These are phyloP conservation scores for Limnephilus auricula DNA, from an alignment of 2,888 invertebrate genomes.

Conservation along the genomic window DNA sequence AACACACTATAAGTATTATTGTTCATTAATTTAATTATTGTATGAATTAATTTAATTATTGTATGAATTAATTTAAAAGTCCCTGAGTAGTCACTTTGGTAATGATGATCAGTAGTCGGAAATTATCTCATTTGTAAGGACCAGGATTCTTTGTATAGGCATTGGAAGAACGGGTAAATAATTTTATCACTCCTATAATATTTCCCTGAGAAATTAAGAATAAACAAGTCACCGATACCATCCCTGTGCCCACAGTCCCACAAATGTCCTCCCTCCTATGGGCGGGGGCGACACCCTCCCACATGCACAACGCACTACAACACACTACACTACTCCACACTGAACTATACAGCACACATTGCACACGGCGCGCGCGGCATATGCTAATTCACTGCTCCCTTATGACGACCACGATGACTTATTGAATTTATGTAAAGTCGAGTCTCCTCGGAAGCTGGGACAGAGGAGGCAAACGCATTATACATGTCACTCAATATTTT, in stretches of 20 bases:
- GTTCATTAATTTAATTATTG: no score
- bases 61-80: no score
- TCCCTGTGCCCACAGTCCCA: neutral
- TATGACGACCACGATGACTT: constrained; percentile 37
- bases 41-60: no score
- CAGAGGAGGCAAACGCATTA: neutral
- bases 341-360: neutral
- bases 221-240: neutral
- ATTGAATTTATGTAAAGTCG: constrained; percentile 25
- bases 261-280: neutral
- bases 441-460: neutral
- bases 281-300: constrained; percentile 39
- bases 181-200: no score
- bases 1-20: no score
- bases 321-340: neutral
- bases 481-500: neutral
- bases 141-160: no score
- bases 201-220: neutral
- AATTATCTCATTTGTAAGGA: no score
- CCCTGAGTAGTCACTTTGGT: no score
- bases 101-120: no score
- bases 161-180: neutral
- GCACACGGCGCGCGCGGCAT: neutral
- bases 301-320: neutral
- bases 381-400: constrained; percentile 38